Evolutionary conservation across 2,113 vertebrate genomes (phyloP).

Genomic region (Ondatra zibethicus): DNA sequence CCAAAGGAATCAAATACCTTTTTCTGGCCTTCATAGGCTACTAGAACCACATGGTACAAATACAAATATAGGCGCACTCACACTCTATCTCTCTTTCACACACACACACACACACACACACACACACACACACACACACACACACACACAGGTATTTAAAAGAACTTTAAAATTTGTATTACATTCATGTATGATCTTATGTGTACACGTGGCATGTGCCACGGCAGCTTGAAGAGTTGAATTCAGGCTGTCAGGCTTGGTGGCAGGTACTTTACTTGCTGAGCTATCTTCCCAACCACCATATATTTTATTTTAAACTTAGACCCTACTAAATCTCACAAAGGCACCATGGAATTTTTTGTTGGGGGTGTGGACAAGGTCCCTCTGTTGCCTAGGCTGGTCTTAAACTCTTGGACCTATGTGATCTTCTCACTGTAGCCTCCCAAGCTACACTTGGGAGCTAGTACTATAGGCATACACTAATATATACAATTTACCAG

Average conservation of each 20-base stretch:
- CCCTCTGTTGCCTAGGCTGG: background rate
- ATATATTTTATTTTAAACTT: background rate
- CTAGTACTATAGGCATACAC: background rate
- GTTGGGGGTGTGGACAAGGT: background rate
- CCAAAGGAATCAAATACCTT: background rate
- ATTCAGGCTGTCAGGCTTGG: background rate
- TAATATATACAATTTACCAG: background rate
- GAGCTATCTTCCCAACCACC: background rate
- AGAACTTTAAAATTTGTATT: background rate
- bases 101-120: background rate
- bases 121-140: too few relatives aligned
- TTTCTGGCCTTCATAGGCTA: background rate
- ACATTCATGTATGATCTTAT: background rate
- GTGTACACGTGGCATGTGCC: background rate
- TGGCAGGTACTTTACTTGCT: background rate
- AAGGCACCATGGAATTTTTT: background rate
- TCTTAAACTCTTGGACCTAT: background rate
- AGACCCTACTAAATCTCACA: background rate
- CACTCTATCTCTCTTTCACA: background rate
- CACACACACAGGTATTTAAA: background rate
- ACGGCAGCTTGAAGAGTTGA: background rate
- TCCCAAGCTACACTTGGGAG: too few relatives aligned
- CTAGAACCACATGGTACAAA: background rate
- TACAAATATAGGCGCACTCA: background rate
- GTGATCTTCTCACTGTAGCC: background rate